A percentile compares a stretch with the other conserved stretches of the same genome.
These are phyloP conservation scores for Auanema freiburgensis DNA, from an alignment of 2,888 invertebrate species.

Conservation along the genomic window DNA sequence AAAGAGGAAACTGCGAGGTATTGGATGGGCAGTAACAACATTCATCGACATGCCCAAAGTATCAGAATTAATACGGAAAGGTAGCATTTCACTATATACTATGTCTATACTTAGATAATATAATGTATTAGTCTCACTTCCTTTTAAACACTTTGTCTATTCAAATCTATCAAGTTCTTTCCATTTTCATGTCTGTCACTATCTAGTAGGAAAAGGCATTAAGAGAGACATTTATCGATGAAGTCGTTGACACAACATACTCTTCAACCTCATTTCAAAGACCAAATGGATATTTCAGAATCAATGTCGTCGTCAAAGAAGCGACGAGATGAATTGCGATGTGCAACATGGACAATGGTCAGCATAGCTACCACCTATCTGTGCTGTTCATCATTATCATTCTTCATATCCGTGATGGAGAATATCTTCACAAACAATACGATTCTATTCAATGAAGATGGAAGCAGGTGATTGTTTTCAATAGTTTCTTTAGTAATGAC, in stretches of 20 bases:
- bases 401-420: constrained; percentile 53
- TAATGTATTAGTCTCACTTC: constrained; percentile 3
- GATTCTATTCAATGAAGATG: constrained; percentile 45
- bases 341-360: constrained; percentile 57
- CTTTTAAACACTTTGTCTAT: constrained; percentile 3
- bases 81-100: constrained; percentile 15
- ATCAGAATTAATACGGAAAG: constrained; percentile 47
- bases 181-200: constrained; percentile 1
- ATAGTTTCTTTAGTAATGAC: too few species aligned
- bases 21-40: constrained; percentile 46
- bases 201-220: neutral
- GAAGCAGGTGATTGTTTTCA: constrained; percentile 37
- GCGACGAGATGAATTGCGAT: constrained; percentile 47
- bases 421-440: constrained; percentile 48
- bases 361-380: constrained; percentile 54
- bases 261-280: neutral
- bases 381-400: constrained; percentile 52
- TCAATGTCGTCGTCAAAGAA: constrained; percentile 44
- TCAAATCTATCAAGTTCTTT: neutral
- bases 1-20: constrained; percentile 36
- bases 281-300: constrained; percentile 29
- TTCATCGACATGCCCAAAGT: constrained; percentile 54
- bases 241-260: neutral
- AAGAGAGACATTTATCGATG: neutral
- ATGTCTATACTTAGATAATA: neutral